Conservation (phyloP, 2,797 vertebrate genomes). For the Prunella strophiata region DNA sequence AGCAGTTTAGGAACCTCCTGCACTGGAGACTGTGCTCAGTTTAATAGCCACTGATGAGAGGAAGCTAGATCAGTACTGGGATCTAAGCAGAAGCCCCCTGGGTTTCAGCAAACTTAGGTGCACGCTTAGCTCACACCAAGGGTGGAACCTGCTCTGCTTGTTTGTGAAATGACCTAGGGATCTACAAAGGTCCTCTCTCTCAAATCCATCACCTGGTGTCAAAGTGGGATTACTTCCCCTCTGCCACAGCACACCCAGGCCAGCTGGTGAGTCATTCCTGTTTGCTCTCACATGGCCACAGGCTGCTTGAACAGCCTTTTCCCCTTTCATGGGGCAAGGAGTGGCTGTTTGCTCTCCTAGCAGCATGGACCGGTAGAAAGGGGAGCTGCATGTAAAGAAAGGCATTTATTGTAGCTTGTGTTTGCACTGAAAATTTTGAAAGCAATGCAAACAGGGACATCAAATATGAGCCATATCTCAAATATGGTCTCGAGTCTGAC, state of each 20-base stretch:
- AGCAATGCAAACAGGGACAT: conserved; percentile 56
- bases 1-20: not conserved
- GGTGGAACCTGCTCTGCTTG: not conserved
- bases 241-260: not conserved
- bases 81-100: not conserved
- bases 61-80: not conserved
- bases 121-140: not conserved
- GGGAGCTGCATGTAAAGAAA: not conserved
- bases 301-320: not conserved
- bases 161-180: not conserved
- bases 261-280: conserved; percentile 29
- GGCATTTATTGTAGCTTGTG: conserved; percentile 36
- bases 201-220: conserved; percentile 26
- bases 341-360: conserved; percentile 33
- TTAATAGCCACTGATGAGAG: not conserved
- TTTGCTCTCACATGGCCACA: conserved; percentile 20
- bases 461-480: conserved; percentile 42
- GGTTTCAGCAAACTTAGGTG: not conserved
- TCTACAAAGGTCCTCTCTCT: not conserved
- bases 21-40: not conserved
- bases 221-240: not conserved
- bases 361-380: not conserved
- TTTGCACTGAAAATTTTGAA: conserved; percentile 70
- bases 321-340: conserved; percentile 37
- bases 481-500: conserved; percentile 36